A percentile compares a stretch with the other conserved stretches of the same genome.
Evolutionary conservation across 2,888 invertebrate species (phyloP).

Genomic region (Tipula unca): DNA sequence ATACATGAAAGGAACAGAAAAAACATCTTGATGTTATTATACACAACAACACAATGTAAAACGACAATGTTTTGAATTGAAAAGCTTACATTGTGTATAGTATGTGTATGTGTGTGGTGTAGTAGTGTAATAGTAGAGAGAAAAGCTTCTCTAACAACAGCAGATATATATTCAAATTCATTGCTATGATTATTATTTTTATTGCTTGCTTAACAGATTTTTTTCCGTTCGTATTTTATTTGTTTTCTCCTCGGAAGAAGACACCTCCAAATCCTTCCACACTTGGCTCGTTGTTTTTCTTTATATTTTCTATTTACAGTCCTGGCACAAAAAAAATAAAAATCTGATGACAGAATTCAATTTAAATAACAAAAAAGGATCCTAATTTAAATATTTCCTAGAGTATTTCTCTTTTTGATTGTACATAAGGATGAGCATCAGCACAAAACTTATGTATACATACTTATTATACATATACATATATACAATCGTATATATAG

Average conservation of each 20-base stretch:
- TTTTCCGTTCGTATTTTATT: not conserved
- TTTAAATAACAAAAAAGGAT: conserved; percentile 3
- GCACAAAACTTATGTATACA: not conserved
- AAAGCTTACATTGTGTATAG: not conserved
- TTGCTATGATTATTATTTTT: not conserved
- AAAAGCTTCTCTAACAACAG: not conserved
- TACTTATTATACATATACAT: too few relatives aligned
- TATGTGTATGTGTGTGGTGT: not conserved
- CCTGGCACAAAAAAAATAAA: not conserved
- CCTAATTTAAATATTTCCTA: conserved; percentile 8
- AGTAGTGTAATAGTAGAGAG: not conserved
- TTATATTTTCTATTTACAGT: not conserved
- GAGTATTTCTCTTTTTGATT: not conserved
- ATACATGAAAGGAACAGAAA: not conserved
- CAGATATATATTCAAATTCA: not conserved
- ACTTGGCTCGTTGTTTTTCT: conserved; percentile 8
- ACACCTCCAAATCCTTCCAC: not conserved
- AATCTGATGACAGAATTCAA: not conserved
- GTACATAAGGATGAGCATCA: not conserved
- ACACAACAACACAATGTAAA: not conserved
- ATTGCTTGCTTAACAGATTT: conserved; percentile 1
- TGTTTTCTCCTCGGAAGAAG: not conserved
- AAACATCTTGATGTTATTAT: not conserved
- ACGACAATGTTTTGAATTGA: not conserved
- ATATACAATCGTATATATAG: too few relatives aligned